Evolutionary conservation across 2,888 invertebrate genomes (phyloP).

Genomic region (Meghimatium bilineatum): DNA sequence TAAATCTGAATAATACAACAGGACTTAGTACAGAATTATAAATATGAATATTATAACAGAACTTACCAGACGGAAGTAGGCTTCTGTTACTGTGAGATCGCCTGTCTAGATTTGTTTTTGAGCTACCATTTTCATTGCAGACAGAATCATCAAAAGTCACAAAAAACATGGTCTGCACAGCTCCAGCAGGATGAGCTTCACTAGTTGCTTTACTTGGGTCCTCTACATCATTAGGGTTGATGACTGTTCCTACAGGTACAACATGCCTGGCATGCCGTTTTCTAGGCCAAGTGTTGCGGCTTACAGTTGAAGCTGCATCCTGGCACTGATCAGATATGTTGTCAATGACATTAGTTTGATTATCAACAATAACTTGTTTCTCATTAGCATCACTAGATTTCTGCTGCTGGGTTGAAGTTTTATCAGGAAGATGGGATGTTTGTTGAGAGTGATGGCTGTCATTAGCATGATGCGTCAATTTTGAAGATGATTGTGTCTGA

Average conservation of each 20-base stretch:
- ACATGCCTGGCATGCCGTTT: constrained; percentile 58
- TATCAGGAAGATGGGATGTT: background rate
- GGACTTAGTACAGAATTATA: too few species aligned
- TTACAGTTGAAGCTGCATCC: background rate
- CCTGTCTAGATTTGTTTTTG: constrained; percentile 20
- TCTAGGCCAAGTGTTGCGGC: constrained; percentile 65
- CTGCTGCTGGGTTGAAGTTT: background rate
- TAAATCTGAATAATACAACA: too few species aligned
- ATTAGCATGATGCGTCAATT: background rate
- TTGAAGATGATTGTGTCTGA: background rate
- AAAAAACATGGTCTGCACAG: constrained; percentile 42
- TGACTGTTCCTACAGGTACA: constrained; percentile 52
- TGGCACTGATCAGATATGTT: background rate
- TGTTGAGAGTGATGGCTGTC: background rate
- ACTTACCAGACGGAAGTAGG: constrained; percentile 50
- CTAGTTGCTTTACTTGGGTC: background rate
- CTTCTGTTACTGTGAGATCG: constrained; percentile 39
- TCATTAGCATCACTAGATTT: background rate
- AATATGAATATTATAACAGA: too few species aligned
- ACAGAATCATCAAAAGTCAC: constrained; percentile 51
- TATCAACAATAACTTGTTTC: background rate
- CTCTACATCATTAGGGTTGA: background rate
- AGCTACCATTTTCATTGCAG: constrained; percentile 21
- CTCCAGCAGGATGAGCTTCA: constrained; percentile 46
- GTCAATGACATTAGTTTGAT: background rate